These are phyloP conservation scores for Triops longicaudatus DNA, from an alignment of 1,140 invertebrate genomes.

Conservation along the genomic window DNA sequence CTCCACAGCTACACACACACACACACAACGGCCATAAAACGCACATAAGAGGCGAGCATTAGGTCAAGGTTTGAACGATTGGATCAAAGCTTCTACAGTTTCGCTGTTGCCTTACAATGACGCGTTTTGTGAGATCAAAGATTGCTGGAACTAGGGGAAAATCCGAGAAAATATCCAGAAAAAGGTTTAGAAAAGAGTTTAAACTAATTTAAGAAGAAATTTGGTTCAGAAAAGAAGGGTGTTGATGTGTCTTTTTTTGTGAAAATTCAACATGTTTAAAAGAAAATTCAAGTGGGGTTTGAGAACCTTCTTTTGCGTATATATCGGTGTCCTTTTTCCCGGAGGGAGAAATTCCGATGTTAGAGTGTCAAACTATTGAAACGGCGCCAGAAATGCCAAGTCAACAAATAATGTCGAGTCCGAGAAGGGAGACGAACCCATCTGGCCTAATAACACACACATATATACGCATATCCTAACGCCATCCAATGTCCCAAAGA, in stretches of 20 bases:
- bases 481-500: background rate
- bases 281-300: background rate
- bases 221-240: background rate
- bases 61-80: background rate
- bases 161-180: background rate
- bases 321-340: background rate
- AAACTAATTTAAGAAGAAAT: background rate
- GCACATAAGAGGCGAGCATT: background rate
- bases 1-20: too few species aligned
- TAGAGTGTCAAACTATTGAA: conserved; percentile 7
- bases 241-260: background rate
- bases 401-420: conserved; percentile 1
- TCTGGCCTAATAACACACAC: background rate
- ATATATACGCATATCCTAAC: background rate
- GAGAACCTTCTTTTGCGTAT: background rate
- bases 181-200: background rate
- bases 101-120: too few species aligned
- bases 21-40: too few species aligned
- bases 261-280: background rate
- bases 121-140: too few species aligned
- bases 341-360: background rate
- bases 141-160: background rate
- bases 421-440: background rate
- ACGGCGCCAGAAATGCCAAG: background rate
- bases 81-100: background rate